phyloP scores from a whole-genome alignment of 1,140 invertebrate species.

The Campoletis sonorensis region DNA sequence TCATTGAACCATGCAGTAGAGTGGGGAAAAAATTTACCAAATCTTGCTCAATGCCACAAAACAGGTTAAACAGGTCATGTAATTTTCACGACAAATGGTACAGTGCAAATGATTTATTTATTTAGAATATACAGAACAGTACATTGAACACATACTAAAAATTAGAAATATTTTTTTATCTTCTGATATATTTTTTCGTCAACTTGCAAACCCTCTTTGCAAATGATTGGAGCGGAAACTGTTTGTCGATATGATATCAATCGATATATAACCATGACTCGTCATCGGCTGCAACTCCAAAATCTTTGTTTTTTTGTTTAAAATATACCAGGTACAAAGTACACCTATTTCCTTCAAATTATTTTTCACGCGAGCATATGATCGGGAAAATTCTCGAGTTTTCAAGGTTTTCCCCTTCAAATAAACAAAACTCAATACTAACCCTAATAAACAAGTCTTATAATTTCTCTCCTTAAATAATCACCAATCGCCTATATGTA shows the following conservation, averaged over 20 bases:
- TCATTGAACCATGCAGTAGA: constrained; percentile 1
- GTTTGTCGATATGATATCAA: constrained; percentile 18
- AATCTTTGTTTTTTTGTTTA: constrained; percentile 32
- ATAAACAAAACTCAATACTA: constrained; percentile 40
- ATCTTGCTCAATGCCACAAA: constrained; percentile 5
- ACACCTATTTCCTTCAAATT: constrained; percentile 26
- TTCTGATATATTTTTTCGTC: constrained; percentile 15
- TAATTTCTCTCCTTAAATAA: constrained; percentile 32
- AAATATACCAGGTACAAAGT: constrained; percentile 34
- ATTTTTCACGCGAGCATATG: constrained; percentile 5
- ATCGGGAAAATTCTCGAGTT: constrained; percentile 32
- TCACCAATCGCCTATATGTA: constrained; percentile 32
- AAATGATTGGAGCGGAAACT: constrained; percentile 20
- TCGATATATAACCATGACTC: constrained; percentile 25
- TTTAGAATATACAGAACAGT: background rate
- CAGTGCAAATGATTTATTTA: background rate
- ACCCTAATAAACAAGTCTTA: constrained; percentile 38
- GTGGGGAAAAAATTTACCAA: constrained; percentile 19
- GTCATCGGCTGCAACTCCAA: constrained; percentile 17
- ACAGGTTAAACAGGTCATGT: constrained; percentile 20
- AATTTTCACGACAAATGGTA: constrained; percentile 13
- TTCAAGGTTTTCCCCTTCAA: constrained; percentile 23
- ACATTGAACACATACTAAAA: background rate
- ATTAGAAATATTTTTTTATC: constrained; percentile 15
- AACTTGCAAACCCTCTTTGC: constrained; percentile 26